phyloP scores from a whole-genome alignment of 2,113 vertebrate genomes.

The Epinephelus cyanopodus region DNA sequence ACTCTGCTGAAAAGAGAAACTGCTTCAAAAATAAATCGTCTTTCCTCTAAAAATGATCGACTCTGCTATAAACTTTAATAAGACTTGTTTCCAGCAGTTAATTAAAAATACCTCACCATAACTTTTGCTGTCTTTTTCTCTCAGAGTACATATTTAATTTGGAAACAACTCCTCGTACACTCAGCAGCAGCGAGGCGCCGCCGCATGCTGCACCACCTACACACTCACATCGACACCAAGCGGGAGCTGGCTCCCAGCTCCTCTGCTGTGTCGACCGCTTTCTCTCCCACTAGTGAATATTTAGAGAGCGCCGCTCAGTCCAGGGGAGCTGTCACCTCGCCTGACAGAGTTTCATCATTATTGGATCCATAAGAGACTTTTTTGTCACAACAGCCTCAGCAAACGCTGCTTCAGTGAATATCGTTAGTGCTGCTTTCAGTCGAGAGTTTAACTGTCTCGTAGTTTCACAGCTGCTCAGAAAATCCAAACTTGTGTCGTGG shows the following conservation, averaged over 20 bases:
- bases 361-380: constrained; percentile 16
- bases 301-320: constrained; percentile 30
- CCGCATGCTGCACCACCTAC: constrained; percentile 22
- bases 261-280: constrained; percentile 1
- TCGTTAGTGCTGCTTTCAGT: constrained; percentile 12
- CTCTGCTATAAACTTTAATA: not conserved
- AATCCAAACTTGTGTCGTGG: not conserved
- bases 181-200: constrained; percentile 8
- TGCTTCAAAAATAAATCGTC: not conserved
- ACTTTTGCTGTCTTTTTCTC: not conserved
- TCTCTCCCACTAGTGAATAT: constrained; percentile 19
- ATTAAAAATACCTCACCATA: constrained; percentile 31
- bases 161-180: constrained; percentile 4
- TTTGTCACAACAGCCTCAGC: constrained; percentile 25
- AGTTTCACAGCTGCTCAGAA: not conserved
- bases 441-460: not conserved
- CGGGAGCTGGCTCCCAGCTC: constrained; percentile 27
- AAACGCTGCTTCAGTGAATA: constrained; percentile 28
- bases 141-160: not conserved
- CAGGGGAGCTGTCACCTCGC: constrained; percentile 32
- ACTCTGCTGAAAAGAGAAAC: not conserved
- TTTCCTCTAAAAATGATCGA: not conserved
- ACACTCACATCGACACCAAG: constrained; percentile 22
- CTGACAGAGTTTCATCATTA: constrained; percentile 53
- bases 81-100: constrained; percentile 15